Conservation (phyloP, 2,888 invertebrate genomes). For the Aricia artaxerxes region DNA sequence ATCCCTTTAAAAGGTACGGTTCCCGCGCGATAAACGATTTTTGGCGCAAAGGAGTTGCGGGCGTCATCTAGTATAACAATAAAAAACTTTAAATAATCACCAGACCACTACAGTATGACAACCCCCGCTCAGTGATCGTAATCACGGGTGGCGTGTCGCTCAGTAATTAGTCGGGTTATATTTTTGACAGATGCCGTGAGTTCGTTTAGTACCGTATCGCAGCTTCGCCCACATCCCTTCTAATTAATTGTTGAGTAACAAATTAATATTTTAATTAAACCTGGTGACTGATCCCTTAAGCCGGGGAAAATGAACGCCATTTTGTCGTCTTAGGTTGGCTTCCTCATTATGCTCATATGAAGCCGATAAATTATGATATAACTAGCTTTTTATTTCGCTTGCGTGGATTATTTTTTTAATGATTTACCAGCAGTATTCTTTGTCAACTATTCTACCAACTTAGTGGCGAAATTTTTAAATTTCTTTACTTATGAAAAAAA, state of each 20-base stretch:
- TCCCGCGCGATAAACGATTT: no score
- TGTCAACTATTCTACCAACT: no score
- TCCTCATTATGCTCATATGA: not conserved
- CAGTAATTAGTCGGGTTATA: not conserved
- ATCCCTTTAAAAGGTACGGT: no score
- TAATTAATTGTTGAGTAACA: conserved; percentile 7
- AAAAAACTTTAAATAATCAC: not conserved
- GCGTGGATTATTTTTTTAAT: no score
- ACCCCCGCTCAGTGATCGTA: not conserved
- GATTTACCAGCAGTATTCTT: no score
- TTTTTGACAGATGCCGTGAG: conserved; percentile 17
- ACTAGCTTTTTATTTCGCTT: no score
- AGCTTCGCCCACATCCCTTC: not conserved
- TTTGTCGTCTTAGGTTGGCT: not conserved
- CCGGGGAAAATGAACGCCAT: not conserved
- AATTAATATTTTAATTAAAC: conserved; percentile 9
- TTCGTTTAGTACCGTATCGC: no score
- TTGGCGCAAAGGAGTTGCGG: no score
- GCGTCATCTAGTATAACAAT: not conserved
- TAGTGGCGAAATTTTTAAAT: no score
- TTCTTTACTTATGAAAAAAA: no score
- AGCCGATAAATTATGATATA: not conserved
- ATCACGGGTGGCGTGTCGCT: not conserved
- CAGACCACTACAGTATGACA: not conserved
- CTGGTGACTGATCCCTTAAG: not conserved